phyloP scores from a whole-genome alignment of 1,140 invertebrate genomes.

The Thalassaphorura encarpata region DNA sequence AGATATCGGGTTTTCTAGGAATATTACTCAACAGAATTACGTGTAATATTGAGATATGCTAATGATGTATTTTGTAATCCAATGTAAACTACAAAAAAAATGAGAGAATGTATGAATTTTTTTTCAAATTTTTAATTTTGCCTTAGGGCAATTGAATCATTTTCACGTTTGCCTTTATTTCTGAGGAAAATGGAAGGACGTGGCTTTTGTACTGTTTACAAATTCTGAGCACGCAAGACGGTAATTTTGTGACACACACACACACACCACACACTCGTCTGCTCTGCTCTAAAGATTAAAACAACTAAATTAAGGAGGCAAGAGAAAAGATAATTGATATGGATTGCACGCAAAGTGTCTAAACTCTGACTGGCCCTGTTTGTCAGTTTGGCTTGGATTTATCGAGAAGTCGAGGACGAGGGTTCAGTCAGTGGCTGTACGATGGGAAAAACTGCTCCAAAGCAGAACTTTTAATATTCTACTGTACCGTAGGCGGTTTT shows the following conservation, averaged over 20 bases:
- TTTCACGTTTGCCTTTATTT: slow-evolving; percentile 7
- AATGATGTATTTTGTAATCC: background rate
- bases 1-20: background rate
- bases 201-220: no score
- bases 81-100: slow-evolving; percentile 1
- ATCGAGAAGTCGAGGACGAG: no score
- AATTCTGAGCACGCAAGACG: background rate
- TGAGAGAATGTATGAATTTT: background rate
- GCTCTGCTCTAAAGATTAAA: no score
- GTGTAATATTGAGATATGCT: background rate
- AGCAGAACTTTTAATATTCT: no score
- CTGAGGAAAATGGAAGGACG: no score
- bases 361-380: background rate
- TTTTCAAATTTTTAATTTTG: background rate
- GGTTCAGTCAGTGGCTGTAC: no score
- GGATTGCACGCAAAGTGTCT: background rate
- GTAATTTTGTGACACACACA: background rate
- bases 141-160: background rate
- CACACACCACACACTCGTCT: background rate
- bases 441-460: no score
- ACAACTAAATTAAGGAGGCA: no score
- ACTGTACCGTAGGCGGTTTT: no score
- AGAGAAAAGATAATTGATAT: background rate
- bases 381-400: background rate
- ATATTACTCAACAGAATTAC: background rate